Evolutionary conservation across 2,888 invertebrate genomes (phyloP).

Genomic region (Eumerus sabulonum): DNA sequence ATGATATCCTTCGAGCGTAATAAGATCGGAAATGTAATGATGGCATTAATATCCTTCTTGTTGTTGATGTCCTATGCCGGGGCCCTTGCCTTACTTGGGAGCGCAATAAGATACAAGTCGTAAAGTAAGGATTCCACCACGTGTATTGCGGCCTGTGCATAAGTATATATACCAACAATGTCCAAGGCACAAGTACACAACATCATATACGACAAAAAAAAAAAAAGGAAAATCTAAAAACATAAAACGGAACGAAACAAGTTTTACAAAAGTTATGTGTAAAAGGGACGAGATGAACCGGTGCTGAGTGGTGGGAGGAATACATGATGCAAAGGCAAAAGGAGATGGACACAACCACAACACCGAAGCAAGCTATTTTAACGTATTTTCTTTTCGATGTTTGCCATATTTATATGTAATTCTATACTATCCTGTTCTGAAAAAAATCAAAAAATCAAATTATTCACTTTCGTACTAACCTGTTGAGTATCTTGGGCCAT

Average conservation of each 20-base stretch:
- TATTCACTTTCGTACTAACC: slow-evolving; percentile 69
- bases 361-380: slow-evolving; percentile 48
- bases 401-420: neutral
- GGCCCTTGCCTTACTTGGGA: slow-evolving; percentile 21
- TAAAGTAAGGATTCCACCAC: slow-evolving; percentile 36
- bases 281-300: slow-evolving; percentile 26
- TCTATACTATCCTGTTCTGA: too few relatives aligned
- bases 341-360: slow-evolving; percentile 55
- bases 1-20: slow-evolving; percentile 50
- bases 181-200: slow-evolving; percentile 33
- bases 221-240: slow-evolving; percentile 21
- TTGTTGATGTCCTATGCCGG: slow-evolving; percentile 13
- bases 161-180: slow-evolving; percentile 36
- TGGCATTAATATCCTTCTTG: slow-evolving; percentile 59
- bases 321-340: neutral
- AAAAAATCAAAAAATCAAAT: too few relatives aligned
- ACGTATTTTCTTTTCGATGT: slow-evolving; percentile 15
- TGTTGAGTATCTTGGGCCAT: slow-evolving; percentile 77
- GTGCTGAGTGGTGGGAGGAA: slow-evolving; percentile 12
- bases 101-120: slow-evolving; percentile 42
- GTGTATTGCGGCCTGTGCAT: slow-evolving; percentile 6
- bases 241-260: slow-evolving; percentile 13
- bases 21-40: slow-evolving; percentile 66
- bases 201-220: neutral
- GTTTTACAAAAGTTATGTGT: slow-evolving; percentile 13